Evolutionary conservation across 2,113 vertebrate genomes (phyloP).

Genomic region (Silurus glanis): DNA sequence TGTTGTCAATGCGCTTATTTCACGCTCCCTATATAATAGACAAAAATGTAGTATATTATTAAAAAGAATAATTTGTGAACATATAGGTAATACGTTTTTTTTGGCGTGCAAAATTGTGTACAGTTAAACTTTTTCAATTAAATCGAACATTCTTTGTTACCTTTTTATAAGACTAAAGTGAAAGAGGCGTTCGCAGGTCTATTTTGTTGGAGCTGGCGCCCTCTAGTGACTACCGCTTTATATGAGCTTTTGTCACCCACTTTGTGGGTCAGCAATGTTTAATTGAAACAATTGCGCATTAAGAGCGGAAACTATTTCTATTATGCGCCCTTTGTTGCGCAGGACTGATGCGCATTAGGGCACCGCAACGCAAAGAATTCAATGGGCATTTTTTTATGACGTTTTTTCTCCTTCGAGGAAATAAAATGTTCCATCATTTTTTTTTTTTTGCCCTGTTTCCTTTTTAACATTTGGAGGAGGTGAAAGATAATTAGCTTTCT

Average conservation of each 20-base stretch:
- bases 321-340: background rate
- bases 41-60: no score
- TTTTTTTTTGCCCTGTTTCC: rapidly evolving
- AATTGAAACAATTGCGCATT: conserved; percentile 6
- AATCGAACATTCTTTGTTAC: background rate
- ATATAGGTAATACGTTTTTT: no score
- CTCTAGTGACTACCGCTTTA: conserved; percentile 65
- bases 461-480: background rate
- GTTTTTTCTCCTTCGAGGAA: background rate
- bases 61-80: no score
- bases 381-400: background rate
- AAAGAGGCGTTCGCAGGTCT: conserved; percentile 16
- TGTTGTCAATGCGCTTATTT: background rate
- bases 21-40: background rate
- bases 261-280: background rate
- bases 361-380: background rate
- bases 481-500: background rate
- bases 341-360: background rate
- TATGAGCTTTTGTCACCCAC: background rate
- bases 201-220: conserved; percentile 69
- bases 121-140: background rate
- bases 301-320: background rate
- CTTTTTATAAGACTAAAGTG: background rate
- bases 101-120: background rate
- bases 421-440: background rate